Conservation (phyloP, 2,113 vertebrate species). For the Shinisaurus crocodilurus region DNA sequence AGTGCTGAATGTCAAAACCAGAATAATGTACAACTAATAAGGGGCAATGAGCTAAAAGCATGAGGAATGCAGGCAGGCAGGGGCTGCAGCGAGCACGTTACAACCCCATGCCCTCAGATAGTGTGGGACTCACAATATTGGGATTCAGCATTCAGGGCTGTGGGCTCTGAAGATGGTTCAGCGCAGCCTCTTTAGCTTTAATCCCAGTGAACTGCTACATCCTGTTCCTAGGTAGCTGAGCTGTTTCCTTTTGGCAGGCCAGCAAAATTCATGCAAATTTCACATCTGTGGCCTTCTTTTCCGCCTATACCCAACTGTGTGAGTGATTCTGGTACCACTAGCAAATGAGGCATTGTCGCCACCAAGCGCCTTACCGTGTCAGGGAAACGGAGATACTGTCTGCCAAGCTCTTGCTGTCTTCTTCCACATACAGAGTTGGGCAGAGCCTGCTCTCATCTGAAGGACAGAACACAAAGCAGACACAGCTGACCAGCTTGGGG, state of each 20-base stretch:
- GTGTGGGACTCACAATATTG: background rate
- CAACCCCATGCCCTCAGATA: background rate
- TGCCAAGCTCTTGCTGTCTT: background rate
- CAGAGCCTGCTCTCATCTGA: background rate
- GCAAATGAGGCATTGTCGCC: slow-evolving; percentile 18
- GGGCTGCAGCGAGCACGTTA: background rate
- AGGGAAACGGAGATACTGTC: slow-evolving; percentile 19
- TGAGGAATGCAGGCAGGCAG: background rate
- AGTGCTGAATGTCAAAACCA: background rate
- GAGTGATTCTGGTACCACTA: background rate
- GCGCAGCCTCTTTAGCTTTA: background rate
- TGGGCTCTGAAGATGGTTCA: background rate
- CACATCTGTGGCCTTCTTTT: slow-evolving; percentile 63
- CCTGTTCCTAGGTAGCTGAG: slow-evolving; percentile 22
- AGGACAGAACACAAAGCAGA: background rate
- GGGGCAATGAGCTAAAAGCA: background rate
- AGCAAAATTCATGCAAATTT: slow-evolving; percentile 20
- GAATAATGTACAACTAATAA: background rate
- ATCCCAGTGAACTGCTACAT: slow-evolving; percentile 48
- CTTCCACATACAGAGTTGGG: background rate
- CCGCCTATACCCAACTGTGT: slow-evolving; percentile 1
- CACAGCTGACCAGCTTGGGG: slow-evolving; percentile 34
- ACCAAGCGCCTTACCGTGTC: slow-evolving; percentile 55
- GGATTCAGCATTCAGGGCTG: background rate
- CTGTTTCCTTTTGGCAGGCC: slow-evolving; percentile 1